Evolutionary conservation across 2,888 invertebrate species (phyloP).

Genomic region (Sarcophaga caerulescens): DNA sequence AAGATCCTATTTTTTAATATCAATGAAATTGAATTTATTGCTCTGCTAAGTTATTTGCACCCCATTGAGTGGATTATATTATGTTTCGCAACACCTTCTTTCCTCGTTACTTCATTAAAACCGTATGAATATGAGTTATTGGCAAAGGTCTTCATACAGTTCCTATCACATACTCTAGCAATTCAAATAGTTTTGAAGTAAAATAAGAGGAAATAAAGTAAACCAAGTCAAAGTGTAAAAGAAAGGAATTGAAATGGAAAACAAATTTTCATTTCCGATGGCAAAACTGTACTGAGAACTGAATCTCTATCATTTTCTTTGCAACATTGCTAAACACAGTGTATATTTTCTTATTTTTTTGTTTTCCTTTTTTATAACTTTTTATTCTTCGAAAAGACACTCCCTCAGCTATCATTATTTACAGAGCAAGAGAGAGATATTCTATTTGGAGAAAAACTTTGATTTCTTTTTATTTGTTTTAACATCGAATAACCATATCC

Average conservation of each 20-base stretch:
- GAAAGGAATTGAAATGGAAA: slow-evolving; percentile 32
- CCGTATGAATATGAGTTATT: background rate
- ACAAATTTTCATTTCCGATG: slow-evolving; percentile 54
- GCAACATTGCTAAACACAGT: too few species aligned
- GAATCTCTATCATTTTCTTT: background rate
- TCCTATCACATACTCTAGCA: background rate
- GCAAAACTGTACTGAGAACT: background rate
- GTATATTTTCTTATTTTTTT: too few species aligned
- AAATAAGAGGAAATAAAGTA: background rate
- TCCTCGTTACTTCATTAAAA: background rate
- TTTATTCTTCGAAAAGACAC: background rate
- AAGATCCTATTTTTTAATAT: background rate
- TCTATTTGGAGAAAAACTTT: background rate
- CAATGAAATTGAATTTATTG: too few species aligned
- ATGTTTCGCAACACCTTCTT: background rate
- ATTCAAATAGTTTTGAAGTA: background rate
- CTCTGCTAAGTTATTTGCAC: too few species aligned
- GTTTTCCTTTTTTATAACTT: background rate
- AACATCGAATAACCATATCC: background rate
- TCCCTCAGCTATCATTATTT: background rate
- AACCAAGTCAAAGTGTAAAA: background rate
- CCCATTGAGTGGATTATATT: background rate
- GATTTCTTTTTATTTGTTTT: background rate
- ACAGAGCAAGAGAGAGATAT: background rate
- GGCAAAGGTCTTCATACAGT: background rate